Base-by-base conservation (phyloP, 2,888 invertebrate species). In the Stenurella melanura region DNA sequence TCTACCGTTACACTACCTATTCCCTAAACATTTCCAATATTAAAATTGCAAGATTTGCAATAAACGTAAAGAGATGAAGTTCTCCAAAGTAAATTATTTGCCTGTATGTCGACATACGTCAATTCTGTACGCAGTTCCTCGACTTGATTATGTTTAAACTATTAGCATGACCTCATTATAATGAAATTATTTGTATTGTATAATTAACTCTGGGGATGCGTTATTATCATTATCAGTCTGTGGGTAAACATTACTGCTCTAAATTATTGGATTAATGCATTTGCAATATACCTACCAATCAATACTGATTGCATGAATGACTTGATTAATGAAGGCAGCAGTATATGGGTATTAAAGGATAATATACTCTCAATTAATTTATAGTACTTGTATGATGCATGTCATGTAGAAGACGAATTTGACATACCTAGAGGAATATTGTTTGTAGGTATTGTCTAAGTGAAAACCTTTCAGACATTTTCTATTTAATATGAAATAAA, bases 251-350 rank as follows among this genome's bases (percentile, higher is more conserved):
- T 21, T 34, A 38, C 50, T 34, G 21, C 15, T 50, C 15, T 7
- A 54, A 50, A 66, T 66, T 66, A 50, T 19, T 1, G 66, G 50
- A 17, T 19, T 50, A 50, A 50, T 54, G 67, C 56, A 54, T 54
- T 30, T 57, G 56, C 57, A 21, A 21, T 64, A 38, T 64, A 68
- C 57, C 30, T 17, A 26, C 57, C 26, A 68, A 68, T 68, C 68
- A 68, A 68, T 68, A 68, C 19, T 57, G 30, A 56, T 56, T 68
- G 34, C 56, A 56, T 30, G 26, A 30, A 56, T 30, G 18, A 68
- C 21, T 68, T 50, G 67, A 67, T 21, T 67, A 21, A 67, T 67
- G 18, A 66, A 66, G 18, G 50, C 19, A 21, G 19, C 54, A 15
- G 6, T 30, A 21, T 58, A 21, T 21, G 19, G 58, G 6, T 58